These are phyloP conservation scores for Zophobas morio DNA, from an alignment of 1,140 invertebrate species.

Conservation along the genomic window DNA sequence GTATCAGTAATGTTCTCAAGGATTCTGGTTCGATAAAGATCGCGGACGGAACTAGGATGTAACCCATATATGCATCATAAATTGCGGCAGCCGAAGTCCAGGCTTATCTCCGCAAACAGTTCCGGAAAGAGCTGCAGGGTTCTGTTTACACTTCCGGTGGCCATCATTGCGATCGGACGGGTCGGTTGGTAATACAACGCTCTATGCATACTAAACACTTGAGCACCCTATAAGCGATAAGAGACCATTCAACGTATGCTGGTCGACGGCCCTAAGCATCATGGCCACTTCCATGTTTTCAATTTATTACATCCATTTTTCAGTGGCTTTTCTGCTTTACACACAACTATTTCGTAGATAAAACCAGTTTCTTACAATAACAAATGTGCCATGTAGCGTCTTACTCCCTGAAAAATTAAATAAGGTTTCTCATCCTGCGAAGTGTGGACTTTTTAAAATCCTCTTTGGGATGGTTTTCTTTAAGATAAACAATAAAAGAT, in stretches of 20 bases:
- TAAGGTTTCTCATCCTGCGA: constrained; percentile 2
- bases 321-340: constrained; percentile 44
- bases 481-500: too few relatives aligned
- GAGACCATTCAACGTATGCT: constrained; percentile 52
- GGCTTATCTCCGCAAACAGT: constrained; percentile 54
- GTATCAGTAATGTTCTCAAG: constrained; percentile 11
- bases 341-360: constrained; percentile 34
- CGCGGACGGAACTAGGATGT: constrained; percentile 13
- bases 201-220: constrained; percentile 56
- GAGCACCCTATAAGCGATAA: constrained; percentile 57
- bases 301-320: constrained; percentile 45
- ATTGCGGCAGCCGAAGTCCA: constrained; percentile 37
- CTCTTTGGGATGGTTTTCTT: too few relatives aligned
- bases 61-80: constrained; percentile 40
- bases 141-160: constrained; percentile 56
- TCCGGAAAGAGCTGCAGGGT: constrained; percentile 54
- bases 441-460: background rate
- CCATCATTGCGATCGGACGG: constrained; percentile 52
- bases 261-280: constrained; percentile 43
- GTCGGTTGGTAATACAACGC: constrained; percentile 46
- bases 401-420: constrained; percentile 25
- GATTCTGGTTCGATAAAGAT: constrained; percentile 34
- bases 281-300: constrained; percentile 41
- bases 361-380: constrained; percentile 27
- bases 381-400: constrained; percentile 7